Evolutionary conservation across 2,113 vertebrate species (phyloP).

Genomic region (Pomatorhinus ruficollis): DNA sequence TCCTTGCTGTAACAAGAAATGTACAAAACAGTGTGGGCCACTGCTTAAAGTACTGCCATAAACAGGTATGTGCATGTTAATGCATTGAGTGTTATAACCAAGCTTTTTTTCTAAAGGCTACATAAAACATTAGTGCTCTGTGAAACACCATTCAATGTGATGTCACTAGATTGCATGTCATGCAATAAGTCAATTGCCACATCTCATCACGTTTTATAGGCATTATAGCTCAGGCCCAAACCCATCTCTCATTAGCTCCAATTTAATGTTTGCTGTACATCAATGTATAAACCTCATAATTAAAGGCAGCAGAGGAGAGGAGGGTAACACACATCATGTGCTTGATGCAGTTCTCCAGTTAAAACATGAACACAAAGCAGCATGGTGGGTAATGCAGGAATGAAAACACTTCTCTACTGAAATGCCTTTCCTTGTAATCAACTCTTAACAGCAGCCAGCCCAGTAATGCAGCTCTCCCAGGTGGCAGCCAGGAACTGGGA

Average conservation of each 20-base stretch:
- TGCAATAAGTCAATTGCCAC: background rate
- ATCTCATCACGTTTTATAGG: background rate
- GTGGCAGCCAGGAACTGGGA: background rate
- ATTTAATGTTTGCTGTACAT: background rate
- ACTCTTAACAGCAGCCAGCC: background rate
- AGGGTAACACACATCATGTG: background rate
- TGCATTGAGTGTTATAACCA: background rate
- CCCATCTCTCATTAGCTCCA: background rate
- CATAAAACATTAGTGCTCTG: background rate
- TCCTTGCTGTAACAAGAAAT: background rate
- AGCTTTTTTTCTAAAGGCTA: background rate
- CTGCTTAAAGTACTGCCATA: background rate
- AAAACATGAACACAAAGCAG: background rate
- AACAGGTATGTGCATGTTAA: background rate
- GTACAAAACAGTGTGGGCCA: background rate
- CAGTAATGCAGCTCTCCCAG: background rate
- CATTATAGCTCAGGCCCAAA: background rate
- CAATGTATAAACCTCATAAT: background rate
- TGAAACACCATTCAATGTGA: background rate
- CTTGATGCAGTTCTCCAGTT: background rate
- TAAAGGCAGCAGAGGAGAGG: background rate
- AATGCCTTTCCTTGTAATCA: fast-evolving
- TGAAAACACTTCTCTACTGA: background rate
- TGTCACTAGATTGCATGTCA: background rate
- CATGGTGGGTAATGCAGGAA: background rate